A percentile compares a stretch with the other conserved stretches of the same genome.
These are phyloP conservation scores for Anas bahamensis DNA, from an alignment of 2,797 vertebrate genomes.

Conservation along the genomic window DNA sequence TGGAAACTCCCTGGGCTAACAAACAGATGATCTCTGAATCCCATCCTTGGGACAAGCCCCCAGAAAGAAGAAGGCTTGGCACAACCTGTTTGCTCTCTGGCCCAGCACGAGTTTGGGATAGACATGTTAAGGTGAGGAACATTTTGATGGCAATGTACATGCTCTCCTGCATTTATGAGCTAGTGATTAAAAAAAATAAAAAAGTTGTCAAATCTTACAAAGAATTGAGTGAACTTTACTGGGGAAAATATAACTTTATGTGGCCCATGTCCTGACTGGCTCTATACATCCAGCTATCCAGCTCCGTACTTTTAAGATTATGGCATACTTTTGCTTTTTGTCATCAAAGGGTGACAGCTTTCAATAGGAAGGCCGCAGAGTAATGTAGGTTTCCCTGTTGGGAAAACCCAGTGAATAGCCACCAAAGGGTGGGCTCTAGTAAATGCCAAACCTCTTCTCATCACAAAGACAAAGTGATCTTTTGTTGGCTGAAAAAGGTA, in stretches of 20 bases:
- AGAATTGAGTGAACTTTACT: not conserved
- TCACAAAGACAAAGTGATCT: not conserved
- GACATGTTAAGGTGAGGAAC: not conserved
- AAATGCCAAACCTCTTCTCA: not conserved
- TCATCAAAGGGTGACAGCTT: not conserved
- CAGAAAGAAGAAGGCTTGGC: not conserved
- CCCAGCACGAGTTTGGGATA: not conserved
- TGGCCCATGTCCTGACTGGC: not conserved
- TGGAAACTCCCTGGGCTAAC: not conserved
- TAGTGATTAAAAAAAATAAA: not conserved
- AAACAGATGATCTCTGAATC: not conserved
- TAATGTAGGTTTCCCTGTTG: not conserved
- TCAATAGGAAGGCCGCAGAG: not conserved
- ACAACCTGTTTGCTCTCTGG: not conserved
- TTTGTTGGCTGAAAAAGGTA: not conserved
- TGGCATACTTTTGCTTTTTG: not conserved
- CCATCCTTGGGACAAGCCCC: not conserved
- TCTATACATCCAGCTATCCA: not conserved
- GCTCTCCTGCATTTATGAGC: not conserved
- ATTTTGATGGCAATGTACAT: not conserved
- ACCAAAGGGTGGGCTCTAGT: not conserved
- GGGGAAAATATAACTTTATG: not conserved
- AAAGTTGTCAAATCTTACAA: not conserved
- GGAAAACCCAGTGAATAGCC: slow-evolving; percentile 7
- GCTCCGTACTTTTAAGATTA: not conserved